Base-by-base conservation (phyloP, 2,797 vertebrate genomes). In the Neosilurus hyrtlii region DNA sequence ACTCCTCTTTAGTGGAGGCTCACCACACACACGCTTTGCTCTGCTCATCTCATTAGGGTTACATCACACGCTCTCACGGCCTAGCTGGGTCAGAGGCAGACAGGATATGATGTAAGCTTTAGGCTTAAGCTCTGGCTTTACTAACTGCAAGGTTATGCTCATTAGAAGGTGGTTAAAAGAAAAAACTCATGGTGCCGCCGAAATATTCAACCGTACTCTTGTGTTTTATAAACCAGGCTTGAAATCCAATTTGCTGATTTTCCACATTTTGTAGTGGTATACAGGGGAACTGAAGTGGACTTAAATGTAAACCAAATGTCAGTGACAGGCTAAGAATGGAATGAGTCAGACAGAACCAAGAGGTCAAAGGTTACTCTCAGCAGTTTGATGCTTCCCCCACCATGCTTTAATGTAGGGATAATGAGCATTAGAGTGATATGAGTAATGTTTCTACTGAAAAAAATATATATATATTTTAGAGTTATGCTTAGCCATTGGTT, bases 61-160 rank as follows among this genome's bases (percentile, higher is more conserved):
- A 89, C 91, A 90, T 93, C 92, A 91, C 90, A 70, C 30, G 51
- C 83, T 79, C 85, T 82, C 79, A 59, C 68, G 75, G 81, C 70
- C 86, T 74, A 86, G 84, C 87, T 85, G 75, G 82, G 84, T 88
- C 82, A 88, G 85, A 85, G 16, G 61, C 82, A 86, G 75, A 80
- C 82, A 86, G 89, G 87, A 90, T 67, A 87, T 90, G 87, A 90
- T 86, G 87, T 92, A 90, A 93, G 87, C 89, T 87, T 86, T 90
- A 87, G 85, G 74, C 73, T 79, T 80, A 14, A 56, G 72, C 63
- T 70, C 57, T 63, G 72, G 63, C 37, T 62, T 18, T 49, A 15
- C 57, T 81, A 67, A 84, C 78, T 56, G 35, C 76, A 73, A 65
- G 43, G 56, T 71, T 61, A 49, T 49, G 56, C 72, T 81, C 35